Evolutionary conservation across 1,140 invertebrate species (phyloP), one percentile per base, ranked within the genome.

Genomic region (Nasonia giraulti): DNA sequence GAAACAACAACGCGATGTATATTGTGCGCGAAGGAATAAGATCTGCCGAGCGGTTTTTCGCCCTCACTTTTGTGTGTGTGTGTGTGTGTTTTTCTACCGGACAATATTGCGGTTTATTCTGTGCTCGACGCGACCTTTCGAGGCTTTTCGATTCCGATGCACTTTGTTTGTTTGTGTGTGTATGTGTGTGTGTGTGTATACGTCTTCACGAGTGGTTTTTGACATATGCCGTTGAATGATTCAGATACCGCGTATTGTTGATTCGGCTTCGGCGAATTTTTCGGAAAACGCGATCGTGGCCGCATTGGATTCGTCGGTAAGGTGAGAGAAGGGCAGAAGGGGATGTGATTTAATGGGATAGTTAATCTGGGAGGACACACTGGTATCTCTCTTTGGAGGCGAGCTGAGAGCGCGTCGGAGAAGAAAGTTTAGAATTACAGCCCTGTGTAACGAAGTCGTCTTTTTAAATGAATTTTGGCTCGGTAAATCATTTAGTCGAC

Each of bases 1-100:
- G 78, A 37, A 6, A 5, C 69, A 84, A 79, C 47, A 71, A 78
- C 23, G 2, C 17, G 37, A 37, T 82, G 11, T 17, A 55, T 82
- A 74, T 66, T 82, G 33, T 23, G 20, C n/a, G 68, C 27, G 47
- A 66, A 10, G 55, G 17, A 7, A n/a, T 62, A n/a, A 62, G 17
- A 20, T 62, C 3, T 62, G 2, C 3, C 50, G 50, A 55, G 55
- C 50, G 50, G 3, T 17, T 55, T 20, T 62, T 62, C 20, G 17
- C 6, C n/a, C 17, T n/a, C 0, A 4, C 17, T 2, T 7, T 5
- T 14, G 14, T 55, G 17, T 55, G n/a, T n/a, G n/a, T n/a, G n/a
- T n/a, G n/a, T n/a, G n/a, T n/a, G n/a, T 55, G 17, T 55, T 62
- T 62, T 20, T 62, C 5, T 62, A n/a, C 5, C 55, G 17, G 55